Evolutionary conservation across 2,888 invertebrate species (phyloP), one percentile per base, ranked within the genome.

Genomic region (Cryptocheilus praepositus): DNA sequence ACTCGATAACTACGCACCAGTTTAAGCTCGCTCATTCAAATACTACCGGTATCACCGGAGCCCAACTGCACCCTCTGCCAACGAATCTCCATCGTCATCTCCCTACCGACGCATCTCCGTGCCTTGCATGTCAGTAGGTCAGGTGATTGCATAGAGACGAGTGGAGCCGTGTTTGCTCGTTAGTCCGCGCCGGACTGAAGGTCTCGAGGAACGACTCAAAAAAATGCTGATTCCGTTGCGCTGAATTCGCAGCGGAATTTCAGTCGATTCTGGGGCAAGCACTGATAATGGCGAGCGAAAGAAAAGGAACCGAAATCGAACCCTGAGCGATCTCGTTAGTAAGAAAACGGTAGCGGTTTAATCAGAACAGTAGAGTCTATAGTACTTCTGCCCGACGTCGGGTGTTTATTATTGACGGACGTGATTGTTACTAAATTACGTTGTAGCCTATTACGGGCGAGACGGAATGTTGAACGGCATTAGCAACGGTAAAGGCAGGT

Each of bases 51-150:
- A 74, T 79, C 79, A 79, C 62, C 56, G 66, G 62, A 68, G 66
- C 69, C 51, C 69, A 63, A 62, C 55, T 56, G 61, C 59, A 55
- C 69, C 53, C 59, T 67, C 61, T 61, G 60, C 56, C 66, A 21
- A 16, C 67, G 58, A 28, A 25, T 61, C 51, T 51, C 52, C 58
- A 51, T 56, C 55, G 7, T 36, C 36, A 36, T 25, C 67, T 61
- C 57, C 43, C 51, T 57, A 54, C 67, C 69, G 63, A 63, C 77
- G 79, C 72, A 71, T 76, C 72, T 75, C 61, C 60, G 80, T 74
- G 70, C 70, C 60, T 76, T 66, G 54, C 77, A 82, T 79, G 82
- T 82, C 82, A 83, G 78, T 82, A 79, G 84, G 85, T 85, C 85
- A 85, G 83, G 64, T 76, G 79, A 79, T 74, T 79, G 76, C 79